Evolutionary conservation across 2,113 vertebrate species (phyloP).

Genomic region (Malurus alboscapulatus): DNA sequence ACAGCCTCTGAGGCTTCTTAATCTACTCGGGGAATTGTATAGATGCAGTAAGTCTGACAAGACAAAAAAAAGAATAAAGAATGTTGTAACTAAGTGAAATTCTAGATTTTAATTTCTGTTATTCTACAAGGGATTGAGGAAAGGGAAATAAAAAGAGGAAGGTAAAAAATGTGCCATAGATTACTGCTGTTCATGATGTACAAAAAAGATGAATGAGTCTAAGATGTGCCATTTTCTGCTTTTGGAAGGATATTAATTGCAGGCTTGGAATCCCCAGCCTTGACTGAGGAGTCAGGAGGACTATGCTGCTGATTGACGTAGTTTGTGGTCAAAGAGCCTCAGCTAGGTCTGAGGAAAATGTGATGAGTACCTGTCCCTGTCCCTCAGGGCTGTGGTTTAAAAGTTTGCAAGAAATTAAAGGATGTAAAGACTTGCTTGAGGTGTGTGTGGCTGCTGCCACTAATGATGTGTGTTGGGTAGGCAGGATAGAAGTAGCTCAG

Average conservation of each 20-base stretch:
- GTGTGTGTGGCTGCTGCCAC: neutral
- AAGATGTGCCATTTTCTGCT: neutral
- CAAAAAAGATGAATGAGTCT: neutral
- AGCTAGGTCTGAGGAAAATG: neutral
- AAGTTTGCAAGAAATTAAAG: neutral
- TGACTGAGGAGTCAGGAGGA: neutral
- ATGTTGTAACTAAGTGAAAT: neutral
- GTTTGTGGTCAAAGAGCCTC: neutral
- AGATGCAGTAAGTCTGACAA: constrained; percentile 52
- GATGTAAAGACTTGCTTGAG: neutral
- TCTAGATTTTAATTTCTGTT: constrained; percentile 42
- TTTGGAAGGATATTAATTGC: neutral
- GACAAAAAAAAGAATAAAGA: constrained; percentile 32
- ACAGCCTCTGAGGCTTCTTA: constrained; percentile 48
- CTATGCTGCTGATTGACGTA: neutral
- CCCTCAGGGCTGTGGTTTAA: neutral
- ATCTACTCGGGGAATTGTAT: constrained; percentile 39
- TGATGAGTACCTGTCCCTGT: neutral
- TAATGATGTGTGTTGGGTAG: neutral
- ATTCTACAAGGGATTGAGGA: neutral
- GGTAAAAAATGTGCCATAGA: neutral
- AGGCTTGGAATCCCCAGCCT: neutral
- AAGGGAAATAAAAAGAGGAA: neutral
- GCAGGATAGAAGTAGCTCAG: neutral
- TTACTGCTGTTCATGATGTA: neutral